Base-by-base conservation (phyloP, 2,797 vertebrate species). In the Tachyglossus aculeatus region DNA sequence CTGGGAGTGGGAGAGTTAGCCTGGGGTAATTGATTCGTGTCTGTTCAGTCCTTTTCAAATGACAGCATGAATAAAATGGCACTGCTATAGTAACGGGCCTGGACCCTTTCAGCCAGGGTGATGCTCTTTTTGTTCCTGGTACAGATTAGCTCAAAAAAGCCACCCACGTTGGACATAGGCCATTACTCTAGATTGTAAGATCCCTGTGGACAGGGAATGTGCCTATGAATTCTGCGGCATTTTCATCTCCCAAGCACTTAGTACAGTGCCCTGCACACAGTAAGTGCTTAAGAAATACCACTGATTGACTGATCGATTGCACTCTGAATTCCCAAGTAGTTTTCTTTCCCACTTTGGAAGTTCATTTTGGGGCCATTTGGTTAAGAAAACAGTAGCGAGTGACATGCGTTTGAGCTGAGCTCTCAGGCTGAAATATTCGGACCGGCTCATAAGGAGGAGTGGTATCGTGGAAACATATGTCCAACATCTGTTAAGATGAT, bases 361-460 rank as follows among this genome's bases (percentile, higher is more conserved):
- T 76, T 66, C 68, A 51, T 75, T 84, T 75, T 86, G 84, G 80
- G 68, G 68, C 53, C 58, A 41, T 63, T 68, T 74, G 78, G 76
- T 73, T 68, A 85, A 75, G 61, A 65, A 88, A 32, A 77, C 62
- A 72, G 45, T 55, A 74, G 53, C 55, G 74, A 81, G 63, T 67
- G 79, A 73, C 2, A 3, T 83, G 80, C 36, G 27, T 77, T 75
- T 65, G 72, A 72, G 75, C 64, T 65, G 76, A 80, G 78, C 63
- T 67, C 80, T 73, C 75, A 73, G 66, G 67, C 57, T 82, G 80
- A 75, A 59, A 80, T 85, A 75, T 8, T 81, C 74, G 78, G 74
- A 84, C 74, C 74, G 78, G 89, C 90, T 84, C 74, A 32, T 84
- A 88, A 88, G 74, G 80, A 88, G 87, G 85, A 78, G 86, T 34